Evolutionary conservation across 2,797 vertebrate species (phyloP), one percentile per base, ranked within the genome.

Genomic region (Pangasius larnaudii): DNA sequence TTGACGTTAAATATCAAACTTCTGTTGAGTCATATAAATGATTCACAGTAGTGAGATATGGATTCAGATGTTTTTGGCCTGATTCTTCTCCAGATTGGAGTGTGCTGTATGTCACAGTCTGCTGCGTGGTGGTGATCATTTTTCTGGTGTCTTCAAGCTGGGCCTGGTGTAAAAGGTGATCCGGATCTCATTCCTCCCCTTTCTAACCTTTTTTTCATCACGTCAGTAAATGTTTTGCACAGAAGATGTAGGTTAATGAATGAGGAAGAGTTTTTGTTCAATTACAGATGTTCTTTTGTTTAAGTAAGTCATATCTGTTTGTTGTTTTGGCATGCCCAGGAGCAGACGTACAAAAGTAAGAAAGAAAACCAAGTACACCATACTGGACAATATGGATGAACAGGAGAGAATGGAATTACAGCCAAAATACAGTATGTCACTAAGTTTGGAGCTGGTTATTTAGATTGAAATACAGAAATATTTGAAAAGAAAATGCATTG

Each of bases 341-440:
- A 95, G 95, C 88, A 97, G 95, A 88, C 96, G 96, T 59, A 97
- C 95, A 7, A 97, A 97, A 93, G 96, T 96, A 90, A 96, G 97
- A 93, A 98, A 95, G 93, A 98, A 97, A 95, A 97, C 96, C 71
- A 97, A 97, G 84, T 99, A 98, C 72, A 97, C 97, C 53, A 97
- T 98, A 86, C 94, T 98, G 88, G 97, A 98, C 94, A 97, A 98
- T 91, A 97, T 98, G 96, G 98, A 98, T 14, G 97, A 98, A 2
- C 97, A 98, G 93, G 98, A 99, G 94, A 94, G 96, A 92, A 95
- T 98, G 96, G 98, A 98, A 93, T 95, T 98, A 86, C 92, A 94
- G 67, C 97, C 98, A 65, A 97, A 97, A 93, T 97, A 97, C 49
- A 96, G 98, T 98, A 92, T 92, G 97, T 92, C 75, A 67, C 2